Percentiles rank a stretch among this genome's conserved stretches.
Evolutionary conservation across 2,888 invertebrate genomes (phyloP).

Genomic region (Cotesia congregata): DNA sequence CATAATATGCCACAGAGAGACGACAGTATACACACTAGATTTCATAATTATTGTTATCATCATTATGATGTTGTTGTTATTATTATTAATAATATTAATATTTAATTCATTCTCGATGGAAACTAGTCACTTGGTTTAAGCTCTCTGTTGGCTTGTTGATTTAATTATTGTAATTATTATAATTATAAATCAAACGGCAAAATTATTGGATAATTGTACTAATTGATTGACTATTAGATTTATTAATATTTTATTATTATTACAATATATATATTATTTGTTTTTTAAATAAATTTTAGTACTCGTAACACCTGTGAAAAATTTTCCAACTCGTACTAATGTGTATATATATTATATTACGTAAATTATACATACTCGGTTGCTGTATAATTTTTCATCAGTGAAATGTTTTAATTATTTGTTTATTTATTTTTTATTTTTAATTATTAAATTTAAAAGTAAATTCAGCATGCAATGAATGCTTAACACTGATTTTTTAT

Average conservation of each 20-base stretch:
- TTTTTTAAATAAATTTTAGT: background rate
- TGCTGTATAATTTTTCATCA: background rate
- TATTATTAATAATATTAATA: constrained; percentile 7
- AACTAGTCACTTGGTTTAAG: constrained; percentile 12
- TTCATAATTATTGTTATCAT: constrained; percentile 8
- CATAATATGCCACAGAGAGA: constrained; percentile 3
- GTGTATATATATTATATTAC: background rate
- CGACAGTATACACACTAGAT: background rate
- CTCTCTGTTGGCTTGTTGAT: constrained; percentile 1
- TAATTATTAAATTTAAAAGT: constrained; percentile 25
- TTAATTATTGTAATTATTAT: background rate
- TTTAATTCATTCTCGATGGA: constrained; percentile 17
- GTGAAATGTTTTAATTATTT: background rate
- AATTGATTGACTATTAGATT: background rate
- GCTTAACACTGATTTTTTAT: constrained; percentile 54
- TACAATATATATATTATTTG: background rate
- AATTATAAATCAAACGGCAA: constrained; percentile 21
- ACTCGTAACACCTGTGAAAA: background rate
- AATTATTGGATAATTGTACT: constrained; percentile 9
- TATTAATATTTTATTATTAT: constrained; percentile 3
- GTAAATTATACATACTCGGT: background rate
- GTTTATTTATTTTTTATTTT: background rate
- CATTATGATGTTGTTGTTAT: background rate
- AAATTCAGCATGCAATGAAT: constrained; percentile 59
- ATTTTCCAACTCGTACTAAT: background rate